Conservation (phyloP, 2,797 vertebrate species). For the Channallabes apus region DNA sequence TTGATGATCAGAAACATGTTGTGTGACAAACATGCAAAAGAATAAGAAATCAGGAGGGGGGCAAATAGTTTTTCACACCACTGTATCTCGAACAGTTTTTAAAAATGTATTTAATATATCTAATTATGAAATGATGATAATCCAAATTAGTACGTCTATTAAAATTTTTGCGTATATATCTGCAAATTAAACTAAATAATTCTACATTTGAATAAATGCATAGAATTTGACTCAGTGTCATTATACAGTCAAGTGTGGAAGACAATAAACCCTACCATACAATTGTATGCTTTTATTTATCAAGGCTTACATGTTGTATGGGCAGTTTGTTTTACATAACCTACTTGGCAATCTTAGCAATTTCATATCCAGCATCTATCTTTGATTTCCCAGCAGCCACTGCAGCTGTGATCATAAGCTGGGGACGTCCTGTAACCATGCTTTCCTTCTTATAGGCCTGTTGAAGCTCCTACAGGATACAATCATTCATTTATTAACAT, state of each 20-base stretch:
- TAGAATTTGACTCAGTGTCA: background rate
- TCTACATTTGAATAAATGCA: background rate
- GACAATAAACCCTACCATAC: no score
- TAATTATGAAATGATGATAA: background rate
- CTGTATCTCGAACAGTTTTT: background rate
- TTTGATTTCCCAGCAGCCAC: conserved; percentile 65
- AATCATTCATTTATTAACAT: background rate
- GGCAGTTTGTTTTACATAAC: conserved; percentile 26
- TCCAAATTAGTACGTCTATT: background rate
- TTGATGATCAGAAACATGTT: no score
- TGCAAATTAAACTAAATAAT: background rate
- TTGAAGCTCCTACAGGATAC: conserved; percentile 67
- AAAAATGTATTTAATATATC: background rate
- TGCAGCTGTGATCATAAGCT: conserved; percentile 73
- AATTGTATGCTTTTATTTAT: no score
- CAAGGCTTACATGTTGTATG: no score
- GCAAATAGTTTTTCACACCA: no score
- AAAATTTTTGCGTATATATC: background rate
- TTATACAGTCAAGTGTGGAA: no score
- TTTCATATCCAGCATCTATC: conserved; percentile 73
- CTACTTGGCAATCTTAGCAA: conserved; percentile 72
- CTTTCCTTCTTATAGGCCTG: conserved; percentile 67
- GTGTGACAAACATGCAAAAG: no score
- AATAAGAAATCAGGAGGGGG: no score
- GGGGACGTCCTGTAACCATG: conserved; percentile 43